Conservation (phyloP, 2,888 invertebrate genomes). For the Endotricha flammealis region DNA sequence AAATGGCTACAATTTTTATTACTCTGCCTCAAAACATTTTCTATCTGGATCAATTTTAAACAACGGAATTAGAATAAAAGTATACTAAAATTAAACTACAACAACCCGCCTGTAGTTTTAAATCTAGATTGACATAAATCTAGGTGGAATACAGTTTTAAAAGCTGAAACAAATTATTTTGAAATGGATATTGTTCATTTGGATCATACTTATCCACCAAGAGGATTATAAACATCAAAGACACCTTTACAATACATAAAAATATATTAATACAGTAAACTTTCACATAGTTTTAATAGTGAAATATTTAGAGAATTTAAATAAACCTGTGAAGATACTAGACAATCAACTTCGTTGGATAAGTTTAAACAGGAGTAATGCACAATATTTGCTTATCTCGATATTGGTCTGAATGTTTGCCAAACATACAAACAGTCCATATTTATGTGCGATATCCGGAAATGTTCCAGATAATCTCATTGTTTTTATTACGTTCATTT, state of each 20-base stretch:
- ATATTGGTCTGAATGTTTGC: not conserved
- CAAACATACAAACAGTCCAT: not conserved
- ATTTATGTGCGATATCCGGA: not conserved
- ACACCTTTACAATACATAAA: not conserved
- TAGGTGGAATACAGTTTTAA: not conserved
- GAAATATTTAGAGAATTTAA: too few relatives aligned
- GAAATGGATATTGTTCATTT: not conserved
- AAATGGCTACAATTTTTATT: too few relatives aligned
- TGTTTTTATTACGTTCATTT: not conserved
- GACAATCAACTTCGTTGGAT: too few relatives aligned
- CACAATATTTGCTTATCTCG: not conserved
- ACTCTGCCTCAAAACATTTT: too few relatives aligned
- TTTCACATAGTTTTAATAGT: not conserved
- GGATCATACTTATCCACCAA: not conserved
- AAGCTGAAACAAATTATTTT: not conserved
- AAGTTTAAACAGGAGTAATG: too few relatives aligned
- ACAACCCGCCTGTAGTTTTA: too few relatives aligned
- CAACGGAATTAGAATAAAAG: too few relatives aligned
- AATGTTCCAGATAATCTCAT: not conserved
- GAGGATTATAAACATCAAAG: slow-evolving; percentile 1
- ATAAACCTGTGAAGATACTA: too few relatives aligned
- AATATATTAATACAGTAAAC: not conserved
- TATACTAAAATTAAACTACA: too few relatives aligned
- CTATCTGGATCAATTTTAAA: too few relatives aligned
- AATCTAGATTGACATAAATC: not conserved